phyloP scores from a whole-genome alignment of 2,888 invertebrate genomes.

The Sussaba pulchella region DNA sequence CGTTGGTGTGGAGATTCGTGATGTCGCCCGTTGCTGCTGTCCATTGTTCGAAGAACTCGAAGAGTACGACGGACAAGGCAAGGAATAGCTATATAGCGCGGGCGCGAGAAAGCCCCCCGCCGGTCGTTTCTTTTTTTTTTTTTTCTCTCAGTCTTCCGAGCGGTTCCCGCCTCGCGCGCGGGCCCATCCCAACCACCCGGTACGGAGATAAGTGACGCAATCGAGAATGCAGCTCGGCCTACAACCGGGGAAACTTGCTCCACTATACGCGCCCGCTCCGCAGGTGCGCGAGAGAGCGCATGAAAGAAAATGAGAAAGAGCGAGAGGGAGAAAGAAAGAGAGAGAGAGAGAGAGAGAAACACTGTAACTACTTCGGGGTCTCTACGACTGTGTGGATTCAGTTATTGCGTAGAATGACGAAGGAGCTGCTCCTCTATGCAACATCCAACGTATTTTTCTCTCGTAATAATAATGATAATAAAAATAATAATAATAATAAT shows the following conservation, averaged over 20 bases:
- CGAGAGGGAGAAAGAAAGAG: neutral
- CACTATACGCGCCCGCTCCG: neutral
- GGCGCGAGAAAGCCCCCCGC: too few species aligned
- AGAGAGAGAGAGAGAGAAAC: neutral
- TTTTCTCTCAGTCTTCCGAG: constrained; percentile 20
- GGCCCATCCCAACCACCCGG: neutral
- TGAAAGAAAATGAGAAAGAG: neutral
- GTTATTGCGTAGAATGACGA: constrained; percentile 14
- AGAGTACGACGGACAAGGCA: neutral
- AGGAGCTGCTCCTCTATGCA: constrained; percentile 8
- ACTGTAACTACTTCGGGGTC: constrained; percentile 6
- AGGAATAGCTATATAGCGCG: neutral
- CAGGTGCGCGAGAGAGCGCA: neutral
- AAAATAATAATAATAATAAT: too few species aligned
- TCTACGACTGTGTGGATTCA: neutral
- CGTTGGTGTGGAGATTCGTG: neutral
- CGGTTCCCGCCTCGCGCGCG: neutral
- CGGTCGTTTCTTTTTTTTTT: neutral
- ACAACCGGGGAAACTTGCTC: constrained; percentile 32
- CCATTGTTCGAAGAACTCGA: constrained; percentile 30
- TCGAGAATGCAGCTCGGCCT: constrained; percentile 33
- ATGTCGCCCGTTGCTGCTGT: constrained; percentile 22
- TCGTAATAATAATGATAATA: too few species aligned
- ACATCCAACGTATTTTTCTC: neutral
- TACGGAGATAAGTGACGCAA: constrained; percentile 40